Base-by-base conservation (phyloP, 2,113 vertebrate species). In the Clupea harengus region DNA sequence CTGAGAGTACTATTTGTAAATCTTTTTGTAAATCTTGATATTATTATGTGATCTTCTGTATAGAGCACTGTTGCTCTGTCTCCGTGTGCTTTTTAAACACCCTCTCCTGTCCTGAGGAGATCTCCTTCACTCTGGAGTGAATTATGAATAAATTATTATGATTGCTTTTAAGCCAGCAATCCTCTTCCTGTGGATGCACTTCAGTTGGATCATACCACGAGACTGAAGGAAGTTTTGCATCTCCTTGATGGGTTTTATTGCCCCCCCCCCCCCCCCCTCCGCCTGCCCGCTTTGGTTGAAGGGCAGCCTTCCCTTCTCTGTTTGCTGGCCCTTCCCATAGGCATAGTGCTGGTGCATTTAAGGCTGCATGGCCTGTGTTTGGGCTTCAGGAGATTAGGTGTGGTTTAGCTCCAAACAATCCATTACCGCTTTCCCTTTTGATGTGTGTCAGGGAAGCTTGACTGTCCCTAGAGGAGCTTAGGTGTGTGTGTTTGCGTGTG, bases 111-210 rank as follows among this genome's bases (percentile, higher is more conserved):
- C 64, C n/a, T 32, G 64, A 72, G 32, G 64, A 72, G 25, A 72
- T 72, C 60, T 5, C 60, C 7, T 64, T 20, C 25, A 28, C 64
- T 72, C 64, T 32, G 64, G 25, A 72, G 11, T 72, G 64, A 72
- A 72, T 72, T 72, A 72, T 72, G 64, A 72, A 72, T 72, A 32
- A 72, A 28, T 72, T 32, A 72, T 72, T 72, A 28, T 32, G 64
- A 72, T 32, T 32, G 64, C 64, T 72, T 72, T 72, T 32, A 72
- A 28, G n/a, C 64, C 25, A 1, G 28, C 64, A 3, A 1, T 72
- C 64, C 64, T 15, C 64, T 72, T 67, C 64, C 64, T 67, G 64
- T 67, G n/a, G 64, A 67, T 28, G 2, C 64, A 5, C n/a, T 67
- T 64, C 6, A 1, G n/a, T 28, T 8, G 64, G n/a, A 67, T 67